Conservation (phyloP, 2,797 vertebrate genomes). For the Pachyuromys duprasi region DNA sequence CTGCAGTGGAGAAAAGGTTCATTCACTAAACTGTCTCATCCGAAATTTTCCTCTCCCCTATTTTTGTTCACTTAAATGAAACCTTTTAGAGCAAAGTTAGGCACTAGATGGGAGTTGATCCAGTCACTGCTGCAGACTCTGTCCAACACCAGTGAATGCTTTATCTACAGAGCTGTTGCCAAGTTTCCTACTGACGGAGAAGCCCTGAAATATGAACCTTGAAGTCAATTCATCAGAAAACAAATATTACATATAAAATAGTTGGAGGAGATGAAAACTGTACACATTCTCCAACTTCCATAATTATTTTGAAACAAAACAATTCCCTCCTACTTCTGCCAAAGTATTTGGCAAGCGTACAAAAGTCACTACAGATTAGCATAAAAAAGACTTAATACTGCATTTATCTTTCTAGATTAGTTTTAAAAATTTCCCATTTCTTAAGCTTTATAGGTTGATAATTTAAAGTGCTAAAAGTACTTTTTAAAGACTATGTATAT, state of each 20-base stretch:
- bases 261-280: slow-evolving; percentile 64
- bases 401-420: slow-evolving; percentile 55
- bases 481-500: neutral
- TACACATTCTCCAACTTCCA: slow-evolving; percentile 67
- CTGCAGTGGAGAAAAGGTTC: neutral
- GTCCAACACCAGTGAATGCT: slow-evolving; percentile 17
- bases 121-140: neutral
- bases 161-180: slow-evolving; percentile 64
- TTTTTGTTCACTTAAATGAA: slow-evolving; percentile 47
- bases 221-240: slow-evolving; percentile 75
- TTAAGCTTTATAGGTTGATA: slow-evolving; percentile 11
- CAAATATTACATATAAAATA: slow-evolving; percentile 81
- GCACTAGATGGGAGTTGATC: neutral
- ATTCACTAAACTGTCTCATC: slow-evolving; percentile 57
- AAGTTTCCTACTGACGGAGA: slow-evolving; percentile 74
- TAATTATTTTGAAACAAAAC: slow-evolving; percentile 79
- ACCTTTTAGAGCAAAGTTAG: slow-evolving; percentile 6
- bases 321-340: slow-evolving; percentile 36
- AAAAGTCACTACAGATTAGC: slow-evolving; percentile 4
- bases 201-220: slow-evolving; percentile 69
- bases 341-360: slow-evolving; percentile 42
- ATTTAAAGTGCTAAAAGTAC: slow-evolving; percentile 6
- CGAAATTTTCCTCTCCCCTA: neutral
- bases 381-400: neutral
- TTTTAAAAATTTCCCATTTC: slow-evolving; percentile 33